Evolutionary conservation across 1,140 invertebrate genomes (phyloP).

Genomic region (Theocolax elegans): DNA sequence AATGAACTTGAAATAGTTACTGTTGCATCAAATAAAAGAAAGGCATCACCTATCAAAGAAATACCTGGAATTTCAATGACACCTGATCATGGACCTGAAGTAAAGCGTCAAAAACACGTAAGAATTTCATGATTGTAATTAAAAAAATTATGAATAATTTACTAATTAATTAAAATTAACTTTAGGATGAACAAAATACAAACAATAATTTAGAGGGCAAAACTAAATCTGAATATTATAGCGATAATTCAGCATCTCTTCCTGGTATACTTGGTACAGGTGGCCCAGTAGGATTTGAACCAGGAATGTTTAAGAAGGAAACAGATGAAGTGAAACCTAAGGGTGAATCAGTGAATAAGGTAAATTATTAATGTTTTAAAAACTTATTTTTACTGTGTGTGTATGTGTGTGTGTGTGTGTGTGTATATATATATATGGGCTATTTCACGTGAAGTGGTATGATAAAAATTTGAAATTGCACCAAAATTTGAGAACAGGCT

Average conservation of each 20-base stretch:
- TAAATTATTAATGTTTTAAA: constrained; percentile 49
- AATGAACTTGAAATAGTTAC: constrained; percentile 58
- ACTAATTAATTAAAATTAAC: neutral
- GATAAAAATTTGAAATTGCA: too few species aligned
- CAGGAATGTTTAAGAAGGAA: constrained; percentile 80
- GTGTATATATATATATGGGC: too few species aligned
- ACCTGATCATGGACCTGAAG: constrained; percentile 50
- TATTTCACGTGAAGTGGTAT: too few species aligned
- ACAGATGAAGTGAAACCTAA: constrained; percentile 64
- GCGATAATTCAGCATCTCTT: constrained; percentile 80
- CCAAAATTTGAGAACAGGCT: too few species aligned
- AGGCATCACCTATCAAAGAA: constrained; percentile 56
- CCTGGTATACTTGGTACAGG: constrained; percentile 75
- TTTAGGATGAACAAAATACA: constrained; percentile 48
- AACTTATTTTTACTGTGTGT: too few species aligned
- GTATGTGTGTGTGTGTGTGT: too few species aligned
- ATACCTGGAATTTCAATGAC: constrained; percentile 44
- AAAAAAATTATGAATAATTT: neutral
- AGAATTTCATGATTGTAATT: constrained; percentile 15
- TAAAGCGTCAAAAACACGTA: constrained; percentile 51
- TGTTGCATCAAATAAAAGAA: constrained; percentile 55
- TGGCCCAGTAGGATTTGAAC: constrained; percentile 80
- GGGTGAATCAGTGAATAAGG: constrained; percentile 69
- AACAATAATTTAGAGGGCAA: constrained; percentile 55
- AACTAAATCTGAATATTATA: constrained; percentile 78